phyloP scores from a whole-genome alignment of 2,113 vertebrate genomes.

The Chrysemys picta region DNA sequence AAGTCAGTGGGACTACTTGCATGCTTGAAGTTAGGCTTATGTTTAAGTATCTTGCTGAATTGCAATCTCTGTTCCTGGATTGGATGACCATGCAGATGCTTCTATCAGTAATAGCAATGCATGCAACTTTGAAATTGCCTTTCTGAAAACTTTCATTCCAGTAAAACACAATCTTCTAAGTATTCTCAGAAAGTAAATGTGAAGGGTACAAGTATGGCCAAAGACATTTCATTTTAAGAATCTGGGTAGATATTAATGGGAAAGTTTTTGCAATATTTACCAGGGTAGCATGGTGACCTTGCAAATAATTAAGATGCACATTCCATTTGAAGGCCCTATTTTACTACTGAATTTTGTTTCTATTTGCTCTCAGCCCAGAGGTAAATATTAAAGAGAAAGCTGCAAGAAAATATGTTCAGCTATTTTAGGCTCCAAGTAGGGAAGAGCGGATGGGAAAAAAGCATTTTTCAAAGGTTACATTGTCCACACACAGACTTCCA shows the following conservation, averaged over 20 bases:
- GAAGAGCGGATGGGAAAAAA: neutral
- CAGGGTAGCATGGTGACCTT: neutral
- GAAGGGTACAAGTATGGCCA: neutral
- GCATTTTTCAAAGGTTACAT: neutral
- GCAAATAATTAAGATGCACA: neutral
- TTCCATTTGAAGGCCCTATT: neutral
- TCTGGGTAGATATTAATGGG: neutral
- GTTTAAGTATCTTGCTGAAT: fast-evolving
- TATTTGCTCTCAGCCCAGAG: neutral
- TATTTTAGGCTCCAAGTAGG: neutral
- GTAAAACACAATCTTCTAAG: neutral
- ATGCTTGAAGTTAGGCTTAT: neutral
- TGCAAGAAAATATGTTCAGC: neutral
- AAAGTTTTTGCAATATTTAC: neutral
- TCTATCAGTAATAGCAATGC: neutral
- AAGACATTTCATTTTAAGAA: neutral
- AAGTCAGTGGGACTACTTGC: neutral
- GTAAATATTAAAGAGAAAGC: neutral
- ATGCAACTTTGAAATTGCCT: neutral
- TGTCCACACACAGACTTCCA: neutral
- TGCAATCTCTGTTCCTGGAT: neutral
- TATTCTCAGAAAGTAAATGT: neutral
- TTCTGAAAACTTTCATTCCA: neutral
- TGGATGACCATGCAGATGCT: neutral
- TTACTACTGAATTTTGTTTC: neutral